phyloP scores from a whole-genome alignment of 1,140 invertebrate genomes.

The Drosophila suzukii region DNA sequence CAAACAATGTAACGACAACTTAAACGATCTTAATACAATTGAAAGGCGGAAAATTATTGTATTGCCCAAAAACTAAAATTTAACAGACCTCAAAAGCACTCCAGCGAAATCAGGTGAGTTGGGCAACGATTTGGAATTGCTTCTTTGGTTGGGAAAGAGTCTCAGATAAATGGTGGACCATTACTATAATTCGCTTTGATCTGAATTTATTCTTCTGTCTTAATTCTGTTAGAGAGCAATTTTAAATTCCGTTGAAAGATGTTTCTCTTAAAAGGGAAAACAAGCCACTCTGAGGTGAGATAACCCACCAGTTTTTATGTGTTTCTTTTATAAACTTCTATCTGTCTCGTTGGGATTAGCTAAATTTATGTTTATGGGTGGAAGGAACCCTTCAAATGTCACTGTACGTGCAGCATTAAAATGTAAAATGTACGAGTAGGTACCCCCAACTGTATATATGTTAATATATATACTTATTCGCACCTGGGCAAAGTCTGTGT shows the following conservation, averaged over 20 bases:
- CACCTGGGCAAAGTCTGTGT: slow-evolving; percentile 22
- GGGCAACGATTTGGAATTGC: slow-evolving; percentile 10
- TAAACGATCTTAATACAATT: slow-evolving; percentile 13
- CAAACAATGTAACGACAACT: slow-evolving; percentile 55
- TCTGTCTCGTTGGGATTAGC: slow-evolving; percentile 2
- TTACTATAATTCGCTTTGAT: slow-evolving; percentile 42
- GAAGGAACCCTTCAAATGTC: slow-evolving; percentile 21
- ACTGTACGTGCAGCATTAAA: slow-evolving; percentile 26
- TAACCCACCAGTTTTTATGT: not conserved
- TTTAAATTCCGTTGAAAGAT: not conserved
- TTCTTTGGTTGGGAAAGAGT: slow-evolving; percentile 11
- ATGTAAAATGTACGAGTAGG: slow-evolving; percentile 2
- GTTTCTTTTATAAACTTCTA: not conserved
- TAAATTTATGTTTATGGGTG: slow-evolving; percentile 31
- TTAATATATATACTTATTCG: slow-evolving; percentile 31
- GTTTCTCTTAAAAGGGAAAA: slow-evolving; percentile 11
- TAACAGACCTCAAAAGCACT: slow-evolving; percentile 10
- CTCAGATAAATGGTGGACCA: not conserved
- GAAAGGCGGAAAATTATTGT: slow-evolving; percentile 14
- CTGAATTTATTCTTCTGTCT: not conserved
- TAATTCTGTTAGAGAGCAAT: not conserved
- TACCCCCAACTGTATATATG: not conserved
- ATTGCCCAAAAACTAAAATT: slow-evolving; percentile 7
- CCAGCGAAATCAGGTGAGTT: slow-evolving; percentile 57
- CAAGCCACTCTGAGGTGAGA: not conserved